Conservation (phyloP, 2,113 vertebrate genomes). For the Turnix velox region DNA sequence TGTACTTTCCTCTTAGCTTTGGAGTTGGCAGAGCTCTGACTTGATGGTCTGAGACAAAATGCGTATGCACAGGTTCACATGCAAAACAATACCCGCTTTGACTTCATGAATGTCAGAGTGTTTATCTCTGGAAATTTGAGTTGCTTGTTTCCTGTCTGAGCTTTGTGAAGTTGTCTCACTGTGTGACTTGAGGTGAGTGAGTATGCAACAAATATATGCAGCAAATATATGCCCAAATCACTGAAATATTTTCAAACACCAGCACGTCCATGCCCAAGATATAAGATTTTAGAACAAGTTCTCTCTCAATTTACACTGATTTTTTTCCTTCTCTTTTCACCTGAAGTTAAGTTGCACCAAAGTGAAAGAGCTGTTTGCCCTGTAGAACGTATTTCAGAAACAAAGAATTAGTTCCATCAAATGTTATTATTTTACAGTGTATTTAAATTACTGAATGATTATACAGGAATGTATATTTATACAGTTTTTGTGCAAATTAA, state of each 20-base stretch:
- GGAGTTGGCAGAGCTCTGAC: background rate
- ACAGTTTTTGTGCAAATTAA: background rate
- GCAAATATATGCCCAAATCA: background rate
- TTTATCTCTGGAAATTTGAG: background rate
- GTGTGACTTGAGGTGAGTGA: background rate
- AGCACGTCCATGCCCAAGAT: background rate
- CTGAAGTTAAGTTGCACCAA: background rate
- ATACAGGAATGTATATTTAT: background rate
- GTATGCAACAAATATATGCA: background rate
- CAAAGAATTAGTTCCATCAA: background rate
- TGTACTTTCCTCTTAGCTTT: background rate
- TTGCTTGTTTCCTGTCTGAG: background rate
- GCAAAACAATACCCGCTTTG: background rate
- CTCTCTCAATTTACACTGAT: background rate
- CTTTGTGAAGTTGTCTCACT: background rate
- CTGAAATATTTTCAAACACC: background rate
- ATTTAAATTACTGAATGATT: background rate
- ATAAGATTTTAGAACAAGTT: background rate
- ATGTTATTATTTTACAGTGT: background rate
- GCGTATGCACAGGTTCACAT: background rate
- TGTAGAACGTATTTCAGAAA: background rate
- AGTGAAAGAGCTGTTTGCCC: background rate
- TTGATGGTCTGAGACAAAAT: conserved; percentile 10
- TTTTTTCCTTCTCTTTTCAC: background rate
- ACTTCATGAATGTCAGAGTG: background rate